These are phyloP conservation scores for Meghimatium bilineatum DNA, from an alignment of 2,888 invertebrate species.

Conservation along the genomic window DNA sequence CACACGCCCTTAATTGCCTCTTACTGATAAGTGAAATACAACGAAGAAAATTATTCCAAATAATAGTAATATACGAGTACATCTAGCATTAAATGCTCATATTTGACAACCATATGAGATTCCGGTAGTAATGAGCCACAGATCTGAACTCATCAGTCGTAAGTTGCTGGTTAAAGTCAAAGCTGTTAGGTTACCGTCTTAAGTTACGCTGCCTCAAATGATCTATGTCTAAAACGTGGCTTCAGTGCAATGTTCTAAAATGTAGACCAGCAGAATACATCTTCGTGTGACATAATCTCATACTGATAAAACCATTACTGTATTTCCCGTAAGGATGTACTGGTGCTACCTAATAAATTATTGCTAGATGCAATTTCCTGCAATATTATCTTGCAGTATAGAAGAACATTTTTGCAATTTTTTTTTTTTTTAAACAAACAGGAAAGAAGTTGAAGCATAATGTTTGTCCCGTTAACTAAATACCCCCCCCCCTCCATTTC, in stretches of 20 bases:
- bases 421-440: not conserved
- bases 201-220: not conserved
- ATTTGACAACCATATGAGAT: not conserved
- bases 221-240: conserved; percentile 7
- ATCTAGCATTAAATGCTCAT: not conserved
- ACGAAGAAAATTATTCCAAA: not conserved
- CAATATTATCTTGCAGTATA: not conserved
- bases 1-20: too few species aligned
- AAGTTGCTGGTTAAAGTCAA: conserved; percentile 12
- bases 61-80: not conserved
- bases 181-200: not conserved
- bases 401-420: not conserved
- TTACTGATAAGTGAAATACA: too few species aligned
- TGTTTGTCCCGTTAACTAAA: not conserved
- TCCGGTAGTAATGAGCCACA: not conserved
- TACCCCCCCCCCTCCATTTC: too few species aligned
- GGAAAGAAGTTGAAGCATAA: not conserved
- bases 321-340: conserved; percentile 11
- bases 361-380: conserved; percentile 3
- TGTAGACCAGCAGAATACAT: not conserved
- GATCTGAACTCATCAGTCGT: not conserved
- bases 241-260: too few species aligned
- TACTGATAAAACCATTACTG: conserved; percentile 19
- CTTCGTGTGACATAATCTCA: not conserved
- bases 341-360: not conserved